phyloP scores from a whole-genome alignment of 2,797 vertebrate species.

The Gymnodraco acuticeps region DNA sequence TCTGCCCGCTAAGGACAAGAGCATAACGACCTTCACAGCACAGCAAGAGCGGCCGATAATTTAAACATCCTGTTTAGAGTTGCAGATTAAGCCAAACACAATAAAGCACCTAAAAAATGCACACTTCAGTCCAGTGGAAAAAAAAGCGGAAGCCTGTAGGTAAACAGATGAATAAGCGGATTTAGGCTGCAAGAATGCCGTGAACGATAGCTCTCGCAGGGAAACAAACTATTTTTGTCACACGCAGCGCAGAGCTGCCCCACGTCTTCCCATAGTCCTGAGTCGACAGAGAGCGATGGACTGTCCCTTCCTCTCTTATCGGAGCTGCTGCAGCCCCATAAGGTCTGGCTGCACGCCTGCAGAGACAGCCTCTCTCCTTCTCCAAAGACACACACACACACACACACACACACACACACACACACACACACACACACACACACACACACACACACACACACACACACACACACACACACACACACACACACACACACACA shows the following conservation, averaged over 20 bases:
- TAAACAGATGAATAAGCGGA: slow-evolving; percentile 74
- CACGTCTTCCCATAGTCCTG: slow-evolving; percentile 52
- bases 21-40: slow-evolving; percentile 26
- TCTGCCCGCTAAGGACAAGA: not conserved
- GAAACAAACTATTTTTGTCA: slow-evolving; percentile 69
- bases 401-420: not conserved
- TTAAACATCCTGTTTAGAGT: slow-evolving; percentile 38
- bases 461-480: slow-evolving; percentile 13
- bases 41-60: slow-evolving; percentile 28
- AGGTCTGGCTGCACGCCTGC: slow-evolving; percentile 67
- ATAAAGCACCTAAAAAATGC: slow-evolving; percentile 24
- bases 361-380: slow-evolving; percentile 44
- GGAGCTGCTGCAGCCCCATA: slow-evolving; percentile 67
- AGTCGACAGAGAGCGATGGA: slow-evolving; percentile 74
- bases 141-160: slow-evolving; percentile 65
- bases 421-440: slow-evolving; percentile 22
- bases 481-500: slow-evolving; percentile 4
- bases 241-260: slow-evolving; percentile 58
- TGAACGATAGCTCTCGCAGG: slow-evolving; percentile 69
- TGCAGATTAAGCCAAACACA: slow-evolving; percentile 28
- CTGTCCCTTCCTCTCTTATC: slow-evolving; percentile 76
- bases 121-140: slow-evolving; percentile 46
- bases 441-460: slow-evolving; percentile 4
- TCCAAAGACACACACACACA: slow-evolving; percentile 6
- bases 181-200: slow-evolving; percentile 61